Conservation (phyloP, 2,888 invertebrate species). For the Drosophila falleni region DNA sequence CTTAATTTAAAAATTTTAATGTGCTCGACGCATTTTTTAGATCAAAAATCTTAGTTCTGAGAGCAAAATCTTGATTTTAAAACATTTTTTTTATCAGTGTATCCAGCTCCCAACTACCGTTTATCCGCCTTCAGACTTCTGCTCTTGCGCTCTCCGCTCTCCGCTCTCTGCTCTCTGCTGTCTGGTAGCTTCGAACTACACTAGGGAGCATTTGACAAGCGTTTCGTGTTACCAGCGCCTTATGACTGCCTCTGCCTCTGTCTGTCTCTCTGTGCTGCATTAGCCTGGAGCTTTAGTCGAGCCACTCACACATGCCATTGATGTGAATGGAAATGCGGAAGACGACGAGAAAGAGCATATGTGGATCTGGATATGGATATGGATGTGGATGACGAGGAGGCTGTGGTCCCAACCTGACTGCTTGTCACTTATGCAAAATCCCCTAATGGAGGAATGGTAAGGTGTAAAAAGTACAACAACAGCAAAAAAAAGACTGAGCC, state of each 20-base stretch:
- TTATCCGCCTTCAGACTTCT: not conserved
- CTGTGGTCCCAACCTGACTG: conserved; percentile 29
- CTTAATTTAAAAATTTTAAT: too few relatives aligned
- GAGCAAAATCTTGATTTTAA: too few relatives aligned
- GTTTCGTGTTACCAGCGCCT: conserved; percentile 56
- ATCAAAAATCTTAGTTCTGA: too few relatives aligned
- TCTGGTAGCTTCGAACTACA: conserved; percentile 29
- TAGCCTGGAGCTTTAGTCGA: conserved; percentile 60
- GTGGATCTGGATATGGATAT: not conserved
- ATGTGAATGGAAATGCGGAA: conserved; percentile 37
- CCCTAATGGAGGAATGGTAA: conserved; percentile 70
- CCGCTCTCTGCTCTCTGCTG: not conserved
- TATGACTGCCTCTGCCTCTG: conserved; percentile 34
- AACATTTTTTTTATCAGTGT: too few relatives aligned
- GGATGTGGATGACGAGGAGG: conserved; percentile 20
- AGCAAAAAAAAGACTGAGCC: conserved; percentile 16
- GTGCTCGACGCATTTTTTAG: too few relatives aligned
- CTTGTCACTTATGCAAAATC: conserved; percentile 80
- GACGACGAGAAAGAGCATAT: conserved; percentile 13
- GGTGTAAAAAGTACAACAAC: conserved; percentile 65
- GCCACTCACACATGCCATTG: conserved; percentile 51
- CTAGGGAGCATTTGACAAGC: conserved; percentile 65
- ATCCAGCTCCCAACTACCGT: not conserved
- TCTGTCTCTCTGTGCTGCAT: conserved; percentile 33
- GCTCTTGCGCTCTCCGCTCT: not conserved